Evolutionary conservation across 2,113 vertebrate species (phyloP), one percentile per base, ranked within the genome.

Genomic region (Trichechus manatus): DNA sequence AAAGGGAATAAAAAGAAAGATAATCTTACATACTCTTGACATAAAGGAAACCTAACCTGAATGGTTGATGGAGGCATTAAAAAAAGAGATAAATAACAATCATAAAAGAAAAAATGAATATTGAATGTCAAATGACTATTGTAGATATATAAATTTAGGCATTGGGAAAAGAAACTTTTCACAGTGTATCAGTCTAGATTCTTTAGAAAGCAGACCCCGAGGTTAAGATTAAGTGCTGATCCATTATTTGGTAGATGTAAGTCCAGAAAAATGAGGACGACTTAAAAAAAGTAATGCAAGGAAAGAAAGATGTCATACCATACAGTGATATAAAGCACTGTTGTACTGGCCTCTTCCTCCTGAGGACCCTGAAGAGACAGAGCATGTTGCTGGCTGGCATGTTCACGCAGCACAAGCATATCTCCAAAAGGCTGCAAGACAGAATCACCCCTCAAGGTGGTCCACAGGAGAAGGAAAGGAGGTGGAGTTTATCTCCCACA

Each of bases 311-410:
- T 25, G 31, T 53, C 63, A 50, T 42, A 50, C 77, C 50, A 1
- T 47, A 1, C 20, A 10, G 17, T 33, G 47, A 27, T 11, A 29
- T 20, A 78, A 88, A 33, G 20, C 9, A 13, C 25, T 6, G 4
- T 6, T 27, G 0, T 6, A 9, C 2, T 6, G 23, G 6, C 3
- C 15, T 8, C 11, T 33, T 14, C 11, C n/a, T 72, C 0, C 74
- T 8, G 8, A n/a, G 5, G 6, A 6, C 17, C 47, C 61, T 5
- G 9, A 36, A 36, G 19, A n/a, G 17, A 64, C 22, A 22, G 1
- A 29, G 47, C 31, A 22, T 20, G 72, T 31, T 1, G 22, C 25
- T 14, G 17, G 31, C 25, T 75, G 61, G 17, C 23, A 1, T 6
- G 5, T 64, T 59, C 47, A 56, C 19, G 3, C 7, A 80, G 17